A percentile compares a stretch with the other conserved stretches of the same genome.
These are phyloP conservation scores for Onychomys arenicola DNA, from an alignment of 2,797 vertebrate species.

Conservation along the genomic window DNA sequence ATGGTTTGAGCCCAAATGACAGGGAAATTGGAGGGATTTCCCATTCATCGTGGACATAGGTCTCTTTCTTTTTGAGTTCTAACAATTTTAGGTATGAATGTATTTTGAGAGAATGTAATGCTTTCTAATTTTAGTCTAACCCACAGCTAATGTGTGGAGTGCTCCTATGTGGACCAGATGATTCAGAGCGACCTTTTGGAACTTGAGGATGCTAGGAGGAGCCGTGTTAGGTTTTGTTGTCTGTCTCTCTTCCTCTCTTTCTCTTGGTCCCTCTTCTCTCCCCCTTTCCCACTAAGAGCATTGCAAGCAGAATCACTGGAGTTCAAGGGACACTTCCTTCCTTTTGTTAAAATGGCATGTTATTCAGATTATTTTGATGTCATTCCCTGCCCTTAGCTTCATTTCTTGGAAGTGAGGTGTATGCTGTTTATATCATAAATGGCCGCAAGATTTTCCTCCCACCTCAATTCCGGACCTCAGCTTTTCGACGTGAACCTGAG, in stretches of 20 bases:
- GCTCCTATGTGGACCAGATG: neutral
- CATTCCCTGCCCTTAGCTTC: neutral
- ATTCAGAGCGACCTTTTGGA: neutral
- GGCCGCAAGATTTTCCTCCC: neutral
- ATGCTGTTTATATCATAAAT: neutral
- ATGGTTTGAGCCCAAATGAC: slow-evolving; percentile 36
- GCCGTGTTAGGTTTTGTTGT: neutral
- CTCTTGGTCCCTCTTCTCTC: neutral
- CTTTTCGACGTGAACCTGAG: neutral
- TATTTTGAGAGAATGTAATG: slow-evolving; percentile 27
- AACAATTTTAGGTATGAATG: slow-evolving; percentile 3
- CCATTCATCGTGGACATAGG: neutral
- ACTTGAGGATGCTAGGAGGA: neutral
- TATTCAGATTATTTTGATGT: neutral
- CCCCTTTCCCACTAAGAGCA: neutral
- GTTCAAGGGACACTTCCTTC: neutral
- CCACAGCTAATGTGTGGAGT: neutral
- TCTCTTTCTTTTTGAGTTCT: slow-evolving; percentile 35
- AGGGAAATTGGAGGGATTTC: neutral
- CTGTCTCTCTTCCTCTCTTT: neutral
- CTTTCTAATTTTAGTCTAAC: neutral
- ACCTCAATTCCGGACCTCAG: neutral
- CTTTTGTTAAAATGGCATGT: neutral
- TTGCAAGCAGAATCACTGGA: slow-evolving; percentile 17
- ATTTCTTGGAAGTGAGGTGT: neutral